phyloP scores from a whole-genome alignment of 2,113 vertebrate genomes.

The Ciconia stormi region DNA sequence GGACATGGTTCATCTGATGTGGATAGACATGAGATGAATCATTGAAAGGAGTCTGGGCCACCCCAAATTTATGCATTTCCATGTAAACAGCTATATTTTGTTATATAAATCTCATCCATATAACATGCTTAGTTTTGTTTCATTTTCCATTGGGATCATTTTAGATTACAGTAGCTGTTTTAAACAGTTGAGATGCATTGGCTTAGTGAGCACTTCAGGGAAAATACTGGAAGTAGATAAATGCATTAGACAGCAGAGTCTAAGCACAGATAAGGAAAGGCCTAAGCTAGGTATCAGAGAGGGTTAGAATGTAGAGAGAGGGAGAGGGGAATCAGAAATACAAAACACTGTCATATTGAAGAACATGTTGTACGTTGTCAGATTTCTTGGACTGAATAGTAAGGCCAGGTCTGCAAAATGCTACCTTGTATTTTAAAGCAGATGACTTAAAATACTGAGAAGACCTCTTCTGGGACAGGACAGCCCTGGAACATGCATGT shows the following conservation, averaged over 20 bases:
- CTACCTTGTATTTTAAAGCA: neutral
- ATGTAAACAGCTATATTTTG: neutral
- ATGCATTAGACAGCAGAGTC: neutral
- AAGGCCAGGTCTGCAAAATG: neutral
- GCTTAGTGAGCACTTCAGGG: neutral
- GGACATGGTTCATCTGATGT: neutral
- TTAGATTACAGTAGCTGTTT: conserved; percentile 37
- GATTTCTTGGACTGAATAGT: neutral
- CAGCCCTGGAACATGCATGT: neutral
- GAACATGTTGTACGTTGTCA: neutral
- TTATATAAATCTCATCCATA: conserved; percentile 20
- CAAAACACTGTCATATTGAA: neutral
- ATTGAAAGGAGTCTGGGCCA: neutral
- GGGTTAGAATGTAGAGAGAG: neutral
- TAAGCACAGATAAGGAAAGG: neutral
- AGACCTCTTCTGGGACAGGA: neutral
- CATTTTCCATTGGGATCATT: conserved; percentile 15
- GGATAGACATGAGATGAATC: neutral
- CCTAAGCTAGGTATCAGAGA: neutral
- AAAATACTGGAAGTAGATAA: conserved; percentile 1
- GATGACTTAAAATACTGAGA: neutral
- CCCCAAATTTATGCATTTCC: neutral
- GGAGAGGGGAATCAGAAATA: neutral
- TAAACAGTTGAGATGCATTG: conserved; percentile 21
- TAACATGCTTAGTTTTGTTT: neutral